Conservation (phyloP, 2,113 vertebrate genomes). For the Podarcis raffonei region DNA sequence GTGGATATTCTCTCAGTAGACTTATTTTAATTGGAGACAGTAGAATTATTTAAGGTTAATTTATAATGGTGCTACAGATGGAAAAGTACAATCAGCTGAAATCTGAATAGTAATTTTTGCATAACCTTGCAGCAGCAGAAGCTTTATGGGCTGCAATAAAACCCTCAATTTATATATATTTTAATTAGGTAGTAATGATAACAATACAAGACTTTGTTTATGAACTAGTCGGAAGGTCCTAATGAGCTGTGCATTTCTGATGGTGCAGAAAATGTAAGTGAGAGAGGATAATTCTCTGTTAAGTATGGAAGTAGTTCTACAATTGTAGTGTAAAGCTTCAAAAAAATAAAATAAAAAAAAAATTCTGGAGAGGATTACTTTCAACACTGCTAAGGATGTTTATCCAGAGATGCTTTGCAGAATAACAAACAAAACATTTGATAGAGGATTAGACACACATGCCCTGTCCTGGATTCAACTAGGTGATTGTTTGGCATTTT, state of each 20-base stretch:
- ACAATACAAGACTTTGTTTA: conserved; percentile 73
- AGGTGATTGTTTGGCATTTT: neutral
- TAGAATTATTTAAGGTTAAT: neutral
- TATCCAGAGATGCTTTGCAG: conserved; percentile 18
- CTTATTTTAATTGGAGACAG: neutral
- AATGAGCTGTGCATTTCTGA: conserved; percentile 73
- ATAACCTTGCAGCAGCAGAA: conserved; percentile 62
- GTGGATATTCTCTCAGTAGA: neutral
- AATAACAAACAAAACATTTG: neutral
- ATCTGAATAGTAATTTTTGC: conserved; percentile 40
- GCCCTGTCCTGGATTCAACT: neutral
- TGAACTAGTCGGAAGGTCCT: conserved; percentile 71
- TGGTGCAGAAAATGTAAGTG: conserved; percentile 61
- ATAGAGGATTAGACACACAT: neutral
- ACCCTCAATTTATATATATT: conserved; percentile 69
- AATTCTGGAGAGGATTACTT: conserved; percentile 28
- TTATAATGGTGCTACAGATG: conserved; percentile 49
- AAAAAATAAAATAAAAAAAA: conserved; percentile 19
- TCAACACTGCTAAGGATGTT: conserved; percentile 1
- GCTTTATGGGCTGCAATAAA: conserved; percentile 69
- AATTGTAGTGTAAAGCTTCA: conserved; percentile 9
- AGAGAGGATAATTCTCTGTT: neutral
- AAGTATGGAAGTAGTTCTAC: conserved; percentile 27
- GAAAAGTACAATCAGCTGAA: conserved; percentile 62
- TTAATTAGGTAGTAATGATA: conserved; percentile 74